Conservation (phyloP, 2,113 vertebrate genomes). For the Cricetomys ansorgei region DNA sequence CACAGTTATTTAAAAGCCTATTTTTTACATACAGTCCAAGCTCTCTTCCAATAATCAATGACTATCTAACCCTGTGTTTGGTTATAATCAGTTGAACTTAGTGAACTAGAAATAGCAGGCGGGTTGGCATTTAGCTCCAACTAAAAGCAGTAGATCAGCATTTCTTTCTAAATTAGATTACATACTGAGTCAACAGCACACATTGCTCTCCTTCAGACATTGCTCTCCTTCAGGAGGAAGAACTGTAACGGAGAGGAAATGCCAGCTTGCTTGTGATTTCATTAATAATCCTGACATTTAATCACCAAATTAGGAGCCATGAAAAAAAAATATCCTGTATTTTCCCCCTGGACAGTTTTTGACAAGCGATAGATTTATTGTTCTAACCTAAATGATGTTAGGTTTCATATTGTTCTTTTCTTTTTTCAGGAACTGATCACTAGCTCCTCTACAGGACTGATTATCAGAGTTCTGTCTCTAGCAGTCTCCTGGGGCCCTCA, state of each 20-base stretch:
- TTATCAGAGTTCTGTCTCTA: background rate
- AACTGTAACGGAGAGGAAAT: background rate
- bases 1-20: background rate
- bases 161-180: constrained; percentile 24
- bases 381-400: background rate
- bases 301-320: background rate
- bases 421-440: background rate
- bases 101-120: constrained; percentile 46
- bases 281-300: constrained; percentile 30
- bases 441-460: background rate
- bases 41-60: background rate
- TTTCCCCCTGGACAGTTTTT: background rate
- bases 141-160: constrained; percentile 8
- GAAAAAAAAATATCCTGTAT: constrained; percentile 1
- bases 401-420: background rate
- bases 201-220: background rate
- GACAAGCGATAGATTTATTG: background rate
- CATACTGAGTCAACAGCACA: background rate
- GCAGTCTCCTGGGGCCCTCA: background rate
- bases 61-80: background rate
- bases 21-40: background rate
- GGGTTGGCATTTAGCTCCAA: constrained; percentile 17
- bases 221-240: background rate
- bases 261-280: constrained; percentile 29
- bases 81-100: constrained; percentile 2